A percentile compares a stretch with the other conserved stretches of the same genome.
phyloP scores from a whole-genome alignment of 2,113 vertebrate species.

The Hyla sarda region DNA sequence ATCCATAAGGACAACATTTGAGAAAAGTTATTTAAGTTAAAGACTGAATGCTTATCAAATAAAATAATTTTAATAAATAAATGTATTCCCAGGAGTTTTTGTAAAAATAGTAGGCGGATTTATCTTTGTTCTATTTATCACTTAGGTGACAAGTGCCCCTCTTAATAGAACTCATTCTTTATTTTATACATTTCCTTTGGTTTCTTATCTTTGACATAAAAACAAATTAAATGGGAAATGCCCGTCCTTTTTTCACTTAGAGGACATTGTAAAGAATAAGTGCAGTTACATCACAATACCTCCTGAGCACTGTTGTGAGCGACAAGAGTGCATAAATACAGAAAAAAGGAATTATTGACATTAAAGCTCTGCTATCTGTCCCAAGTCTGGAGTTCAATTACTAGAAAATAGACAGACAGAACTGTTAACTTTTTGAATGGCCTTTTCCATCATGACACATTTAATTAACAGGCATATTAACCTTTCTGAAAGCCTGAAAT shows the following conservation, averaged over 20 bases:
- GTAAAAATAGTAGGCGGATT: too few relatives aligned
- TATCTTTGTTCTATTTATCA: background rate
- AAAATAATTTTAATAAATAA: too few relatives aligned
- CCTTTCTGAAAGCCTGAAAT: slow-evolving; percentile 42
- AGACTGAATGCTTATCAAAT: too few relatives aligned
- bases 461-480: slow-evolving; percentile 57
- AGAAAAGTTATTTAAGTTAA: too few relatives aligned
- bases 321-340: slow-evolving; percentile 1
- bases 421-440: slow-evolving; percentile 56
- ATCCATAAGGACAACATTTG: background rate
- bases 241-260: background rate
- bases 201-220: slow-evolving; percentile 1
- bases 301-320: background rate
- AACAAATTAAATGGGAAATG: background rate
- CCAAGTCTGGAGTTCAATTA: slow-evolving; percentile 41
- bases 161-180: background rate
- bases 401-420: slow-evolving; percentile 47
- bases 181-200: background rate
- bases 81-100: too few relatives aligned
- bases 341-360: slow-evolving; percentile 37
- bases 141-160: background rate
- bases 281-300: background rate
- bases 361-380: slow-evolving; percentile 1
- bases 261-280: background rate
- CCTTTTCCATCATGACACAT: slow-evolving; percentile 53